These are phyloP conservation scores for Mactra quadrangularis DNA, from an alignment of 1,140 invertebrate species.

Conservation along the genomic window DNA sequence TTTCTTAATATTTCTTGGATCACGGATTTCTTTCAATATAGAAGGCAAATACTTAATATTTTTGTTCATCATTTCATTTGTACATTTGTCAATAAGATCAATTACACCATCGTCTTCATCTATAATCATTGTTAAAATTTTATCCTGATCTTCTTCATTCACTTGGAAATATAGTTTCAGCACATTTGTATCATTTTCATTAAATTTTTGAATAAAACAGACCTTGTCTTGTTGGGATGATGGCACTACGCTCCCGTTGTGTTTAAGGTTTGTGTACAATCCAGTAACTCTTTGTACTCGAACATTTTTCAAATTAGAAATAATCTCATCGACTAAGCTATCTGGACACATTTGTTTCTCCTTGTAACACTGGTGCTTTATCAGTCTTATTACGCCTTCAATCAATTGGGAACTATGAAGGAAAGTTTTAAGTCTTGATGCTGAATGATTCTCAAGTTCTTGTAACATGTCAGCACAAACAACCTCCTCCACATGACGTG, in stretches of 20 bases:
- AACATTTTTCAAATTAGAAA: not conserved
- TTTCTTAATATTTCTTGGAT: not conserved
- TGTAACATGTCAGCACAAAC: not conserved
- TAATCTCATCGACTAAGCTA: not conserved
- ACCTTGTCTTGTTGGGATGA: not conserved
- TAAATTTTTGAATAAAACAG: conserved; percentile 28
- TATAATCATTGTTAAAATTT: not conserved
- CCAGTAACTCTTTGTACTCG: conserved; percentile 6
- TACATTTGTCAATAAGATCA: conserved; percentile 15
- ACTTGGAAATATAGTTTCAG: conserved; percentile 15
- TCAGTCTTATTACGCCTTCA: conserved; percentile 6
- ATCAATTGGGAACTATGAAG: not conserved
- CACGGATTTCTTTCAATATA: not conserved
- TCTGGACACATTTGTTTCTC: not conserved
- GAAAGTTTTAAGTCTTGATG: not conserved
- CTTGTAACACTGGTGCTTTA: conserved; percentile 1
- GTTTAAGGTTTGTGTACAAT: conserved; percentile 16
- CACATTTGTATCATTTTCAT: not conserved
- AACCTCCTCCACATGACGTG: conserved; percentile 6
- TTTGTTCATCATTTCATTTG: conserved; percentile 3
- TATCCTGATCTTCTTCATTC: not conserved
- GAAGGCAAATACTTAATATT: not conserved
- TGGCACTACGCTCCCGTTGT: conserved; percentile 4
- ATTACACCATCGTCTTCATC: not conserved
- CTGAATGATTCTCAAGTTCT: not conserved